Evolutionary conservation across 2,113 vertebrate species (phyloP).

Genomic region (Gorsachius goisagi): DNA sequence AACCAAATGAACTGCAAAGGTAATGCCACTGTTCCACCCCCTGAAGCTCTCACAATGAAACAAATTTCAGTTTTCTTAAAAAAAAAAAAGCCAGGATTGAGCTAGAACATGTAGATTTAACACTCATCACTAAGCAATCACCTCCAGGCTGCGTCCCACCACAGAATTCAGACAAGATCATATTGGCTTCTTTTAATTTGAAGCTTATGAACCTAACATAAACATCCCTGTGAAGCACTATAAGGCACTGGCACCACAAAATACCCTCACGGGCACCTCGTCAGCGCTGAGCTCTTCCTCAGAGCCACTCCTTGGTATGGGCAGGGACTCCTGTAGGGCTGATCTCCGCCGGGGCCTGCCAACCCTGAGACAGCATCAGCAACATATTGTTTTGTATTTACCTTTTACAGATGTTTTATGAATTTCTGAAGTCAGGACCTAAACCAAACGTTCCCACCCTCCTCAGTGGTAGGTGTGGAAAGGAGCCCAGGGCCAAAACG

Average conservation of each 20-base stretch:
- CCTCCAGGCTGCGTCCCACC: background rate
- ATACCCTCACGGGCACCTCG: fast-evolving
- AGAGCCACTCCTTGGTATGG: background rate
- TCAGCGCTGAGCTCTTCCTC: background rate
- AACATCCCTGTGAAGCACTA: background rate
- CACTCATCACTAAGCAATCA: background rate
- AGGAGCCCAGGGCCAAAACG: background rate
- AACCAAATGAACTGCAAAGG: background rate
- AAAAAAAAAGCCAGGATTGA: background rate
- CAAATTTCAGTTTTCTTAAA: background rate
- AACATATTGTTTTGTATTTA: fast-evolving
- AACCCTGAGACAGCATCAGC: background rate
- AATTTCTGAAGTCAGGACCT: background rate
- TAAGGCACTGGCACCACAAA: background rate
- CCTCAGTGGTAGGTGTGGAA: fast-evolving
- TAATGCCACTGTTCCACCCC: fast-evolving
- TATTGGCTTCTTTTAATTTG: background rate
- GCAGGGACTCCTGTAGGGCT: background rate
- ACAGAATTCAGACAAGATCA: background rate
- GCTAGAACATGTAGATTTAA: background rate
- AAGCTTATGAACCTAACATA: background rate
- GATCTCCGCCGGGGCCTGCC: background rate
- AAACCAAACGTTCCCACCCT: background rate
- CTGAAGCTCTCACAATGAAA: background rate
- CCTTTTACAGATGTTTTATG: background rate